A percentile compares a stretch with the other conserved stretches of the same genome.
These are phyloP conservation scores for Mus spicilegus DNA, from an alignment of 2,113 vertebrate genomes.

Conservation along the genomic window DNA sequence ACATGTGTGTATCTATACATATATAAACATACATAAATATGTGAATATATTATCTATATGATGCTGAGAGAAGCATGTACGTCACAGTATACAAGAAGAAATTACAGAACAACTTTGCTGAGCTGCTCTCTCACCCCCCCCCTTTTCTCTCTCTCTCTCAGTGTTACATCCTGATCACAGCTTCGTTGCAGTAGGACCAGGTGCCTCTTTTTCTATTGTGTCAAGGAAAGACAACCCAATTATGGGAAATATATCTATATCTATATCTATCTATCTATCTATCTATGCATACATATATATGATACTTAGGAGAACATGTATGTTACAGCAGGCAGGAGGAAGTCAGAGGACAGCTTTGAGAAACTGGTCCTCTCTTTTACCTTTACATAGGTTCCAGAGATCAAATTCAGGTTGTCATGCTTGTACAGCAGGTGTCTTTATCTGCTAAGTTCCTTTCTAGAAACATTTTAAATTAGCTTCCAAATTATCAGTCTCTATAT, in stretches of 20 bases:
- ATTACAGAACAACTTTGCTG: background rate
- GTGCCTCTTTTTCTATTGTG: too few relatives aligned
- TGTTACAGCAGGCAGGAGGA: background rate
- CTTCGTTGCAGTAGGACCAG: too few relatives aligned
- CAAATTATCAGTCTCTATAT: background rate
- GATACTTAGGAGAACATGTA: too few relatives aligned
- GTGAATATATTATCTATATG: too few relatives aligned
- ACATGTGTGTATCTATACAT: background rate
- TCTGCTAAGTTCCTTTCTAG: background rate
- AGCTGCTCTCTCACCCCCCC: too few relatives aligned
- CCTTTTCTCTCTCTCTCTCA: too few relatives aligned
- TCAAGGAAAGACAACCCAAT: too few relatives aligned
- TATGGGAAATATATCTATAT: too few relatives aligned
- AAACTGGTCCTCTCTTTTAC: background rate
- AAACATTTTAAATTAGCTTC: background rate
- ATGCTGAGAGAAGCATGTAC: too few relatives aligned
- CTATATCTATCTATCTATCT: too few relatives aligned
- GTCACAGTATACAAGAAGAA: background rate
- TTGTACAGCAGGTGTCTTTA: background rate
- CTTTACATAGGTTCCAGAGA: background rate
- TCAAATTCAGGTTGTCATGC: background rate
- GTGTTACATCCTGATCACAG: too few relatives aligned
- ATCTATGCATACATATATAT: too few relatives aligned
- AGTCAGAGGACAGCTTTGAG: background rate
- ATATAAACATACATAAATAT: background rate